Evolutionary conservation across 1,140 invertebrate species (phyloP).

Genomic region (Ylistrum balloti): DNA sequence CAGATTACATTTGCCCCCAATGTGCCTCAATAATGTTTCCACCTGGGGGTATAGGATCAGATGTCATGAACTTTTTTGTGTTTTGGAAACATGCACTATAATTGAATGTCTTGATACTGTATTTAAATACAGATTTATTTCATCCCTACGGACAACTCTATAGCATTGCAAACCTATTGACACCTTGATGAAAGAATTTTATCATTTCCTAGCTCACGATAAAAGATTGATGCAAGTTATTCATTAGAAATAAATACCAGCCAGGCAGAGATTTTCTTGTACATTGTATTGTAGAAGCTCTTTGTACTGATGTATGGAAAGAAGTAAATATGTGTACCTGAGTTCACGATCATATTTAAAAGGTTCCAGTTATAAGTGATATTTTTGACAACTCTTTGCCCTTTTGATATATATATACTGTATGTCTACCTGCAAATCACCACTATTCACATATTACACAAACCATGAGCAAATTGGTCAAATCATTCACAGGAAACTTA

Average conservation of each 20-base stretch:
- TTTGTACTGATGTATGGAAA: no score
- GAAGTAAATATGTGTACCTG: no score
- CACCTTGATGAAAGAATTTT: neutral
- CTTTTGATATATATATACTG: no score
- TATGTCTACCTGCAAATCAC: no score
- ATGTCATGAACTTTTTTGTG: neutral
- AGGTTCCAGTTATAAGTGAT: no score
- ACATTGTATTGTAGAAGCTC: neutral
- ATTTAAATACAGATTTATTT: conserved; percentile 17
- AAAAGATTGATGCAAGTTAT: neutral
- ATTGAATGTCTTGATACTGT: conserved; percentile 29
- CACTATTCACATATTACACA: no score
- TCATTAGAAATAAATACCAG: neutral
- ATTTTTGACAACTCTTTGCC: no score
- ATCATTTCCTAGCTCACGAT: neutral
- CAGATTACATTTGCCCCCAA: no score
- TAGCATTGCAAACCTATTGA: neutral
- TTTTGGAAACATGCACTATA: neutral
- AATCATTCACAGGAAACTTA: no score
- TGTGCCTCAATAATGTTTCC: neutral
- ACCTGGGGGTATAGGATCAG: neutral
- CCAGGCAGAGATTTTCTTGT: neutral
- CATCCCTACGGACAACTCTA: neutral
- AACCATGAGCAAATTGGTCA: no score
- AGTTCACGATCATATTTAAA: no score